Evolutionary conservation across 2,888 invertebrate genomes (phyloP).

Genomic region (Xanthia icteritia): DNA sequence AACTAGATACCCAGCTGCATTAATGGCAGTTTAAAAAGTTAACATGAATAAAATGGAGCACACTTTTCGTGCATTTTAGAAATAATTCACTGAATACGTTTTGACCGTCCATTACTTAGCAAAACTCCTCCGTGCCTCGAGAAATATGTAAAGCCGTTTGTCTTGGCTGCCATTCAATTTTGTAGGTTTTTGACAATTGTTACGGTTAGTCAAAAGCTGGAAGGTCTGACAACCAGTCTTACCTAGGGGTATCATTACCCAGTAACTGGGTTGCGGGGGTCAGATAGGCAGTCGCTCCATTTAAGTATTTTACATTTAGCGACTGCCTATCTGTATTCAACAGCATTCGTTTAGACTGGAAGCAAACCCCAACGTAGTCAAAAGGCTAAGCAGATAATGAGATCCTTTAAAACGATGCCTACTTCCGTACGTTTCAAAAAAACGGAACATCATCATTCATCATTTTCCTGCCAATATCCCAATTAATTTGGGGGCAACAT

Average conservation of each 20-base stretch:
- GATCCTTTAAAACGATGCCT: too few species aligned
- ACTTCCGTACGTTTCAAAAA: not conserved
- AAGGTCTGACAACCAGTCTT: not conserved
- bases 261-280: not conserved
- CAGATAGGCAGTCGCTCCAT: not conserved
- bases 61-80: not conserved
- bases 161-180: not conserved
- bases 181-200: not conserved
- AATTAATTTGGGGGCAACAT: too few species aligned
- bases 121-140: not conserved
- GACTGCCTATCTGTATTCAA: not conserved
- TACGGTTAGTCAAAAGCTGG: not conserved
- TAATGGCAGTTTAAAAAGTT: constrained; percentile 38
- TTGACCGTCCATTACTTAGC: not conserved
- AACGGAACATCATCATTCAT: too few species aligned
- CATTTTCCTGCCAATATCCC: too few species aligned
- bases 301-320: too few species aligned
- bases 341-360: not conserved
- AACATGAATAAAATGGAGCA: constrained; percentile 13
- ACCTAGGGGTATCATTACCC: not conserved
- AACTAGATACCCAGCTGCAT: constrained; percentile 10
- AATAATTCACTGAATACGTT: not conserved
- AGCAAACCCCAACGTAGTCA: not conserved
- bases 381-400: too few species aligned
- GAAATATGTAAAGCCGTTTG: not conserved